Percentiles rank a stretch among this genome's conserved stretches.
These are phyloP conservation scores for Euschistus heros DNA, from an alignment of 1,140 invertebrate genomes.

Conservation along the genomic window DNA sequence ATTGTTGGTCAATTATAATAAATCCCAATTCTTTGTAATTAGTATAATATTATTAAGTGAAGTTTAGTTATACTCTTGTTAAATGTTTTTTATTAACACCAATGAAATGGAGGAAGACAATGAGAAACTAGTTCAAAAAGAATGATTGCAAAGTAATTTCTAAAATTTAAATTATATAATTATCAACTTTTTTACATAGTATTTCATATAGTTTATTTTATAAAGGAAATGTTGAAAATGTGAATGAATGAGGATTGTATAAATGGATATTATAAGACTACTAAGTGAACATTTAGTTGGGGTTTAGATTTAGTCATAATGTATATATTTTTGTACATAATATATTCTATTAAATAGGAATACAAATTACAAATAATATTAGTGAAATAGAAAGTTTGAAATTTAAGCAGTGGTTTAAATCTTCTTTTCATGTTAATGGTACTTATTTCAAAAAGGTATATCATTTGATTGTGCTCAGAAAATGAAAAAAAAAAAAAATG, in stretches of 20 bases:
- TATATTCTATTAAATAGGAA: slow-evolving; percentile 13
- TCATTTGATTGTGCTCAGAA: slow-evolving; percentile 16
- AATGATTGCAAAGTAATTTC: not conserved
- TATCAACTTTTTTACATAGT: slow-evolving; percentile 2
- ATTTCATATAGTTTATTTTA: slow-evolving; percentile 5
- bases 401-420: not conserved
- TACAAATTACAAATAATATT: slow-evolving; percentile 13
- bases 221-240: slow-evolving; percentile 2
- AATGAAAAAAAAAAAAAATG: too few species aligned
- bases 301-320: slow-evolving; percentile 14
- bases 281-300: slow-evolving; percentile 11
- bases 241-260: not conserved
- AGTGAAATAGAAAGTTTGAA: slow-evolving; percentile 5
- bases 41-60: not conserved
- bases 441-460: slow-evolving; percentile 8
- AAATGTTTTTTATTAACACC: slow-evolving; percentile 5
- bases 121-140: not conserved
- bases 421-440: slow-evolving; percentile 13
- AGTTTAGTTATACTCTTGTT: not conserved
- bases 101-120: slow-evolving; percentile 7
- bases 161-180: slow-evolving; percentile 3
- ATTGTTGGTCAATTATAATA: slow-evolving; percentile 3
- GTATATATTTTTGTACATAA: slow-evolving; percentile 17
- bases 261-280: slow-evolving; percentile 10
- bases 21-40: not conserved